Conservation (phyloP, 2,888 invertebrate genomes). For the Molorchus minor region DNA sequence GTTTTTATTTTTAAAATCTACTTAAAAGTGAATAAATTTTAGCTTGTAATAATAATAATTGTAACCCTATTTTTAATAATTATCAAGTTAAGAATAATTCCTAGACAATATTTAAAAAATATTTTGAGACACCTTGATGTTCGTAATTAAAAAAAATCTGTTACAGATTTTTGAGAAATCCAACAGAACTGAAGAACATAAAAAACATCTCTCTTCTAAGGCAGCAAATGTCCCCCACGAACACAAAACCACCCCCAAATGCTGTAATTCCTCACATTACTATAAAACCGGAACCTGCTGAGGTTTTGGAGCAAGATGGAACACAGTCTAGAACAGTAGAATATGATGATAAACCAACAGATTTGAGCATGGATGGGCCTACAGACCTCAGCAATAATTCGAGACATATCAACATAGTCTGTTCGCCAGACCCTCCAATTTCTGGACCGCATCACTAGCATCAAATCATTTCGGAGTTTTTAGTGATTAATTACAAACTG, state of each 20-base stretch:
- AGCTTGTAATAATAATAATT: too few relatives aligned
- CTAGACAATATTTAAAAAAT: too few relatives aligned
- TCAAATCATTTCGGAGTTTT: conserved; percentile 20
- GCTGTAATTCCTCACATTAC: conserved; percentile 19
- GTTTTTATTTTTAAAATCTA: too few relatives aligned
- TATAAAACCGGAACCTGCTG: conserved; percentile 54
- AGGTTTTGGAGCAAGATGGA: conserved; percentile 36
- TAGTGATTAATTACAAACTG: conserved; percentile 6
- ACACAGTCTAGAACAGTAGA: conserved; percentile 33
- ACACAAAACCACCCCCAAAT: conserved; percentile 46
- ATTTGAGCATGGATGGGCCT: conserved; percentile 60
- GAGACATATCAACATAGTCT: conserved; percentile 59
- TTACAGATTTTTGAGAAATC: conserved; percentile 88
- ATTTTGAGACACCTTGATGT: too few relatives aligned
- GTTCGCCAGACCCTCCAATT: conserved; percentile 60
- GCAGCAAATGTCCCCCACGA: conserved; percentile 73
- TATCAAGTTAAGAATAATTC: too few relatives aligned
- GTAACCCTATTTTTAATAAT: too few relatives aligned
- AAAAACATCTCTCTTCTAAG: conserved; percentile 90
- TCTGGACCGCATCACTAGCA: conserved; percentile 49
- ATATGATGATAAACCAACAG: conserved; percentile 62
- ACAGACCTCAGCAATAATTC: conserved; percentile 59
- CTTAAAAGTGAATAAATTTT: too few relatives aligned
- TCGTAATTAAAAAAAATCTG: too few relatives aligned
- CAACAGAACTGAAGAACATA: conserved; percentile 92